Evolutionary conservation across 2,888 invertebrate genomes (phyloP).

Genomic region (Xestia c-nigrum): DNA sequence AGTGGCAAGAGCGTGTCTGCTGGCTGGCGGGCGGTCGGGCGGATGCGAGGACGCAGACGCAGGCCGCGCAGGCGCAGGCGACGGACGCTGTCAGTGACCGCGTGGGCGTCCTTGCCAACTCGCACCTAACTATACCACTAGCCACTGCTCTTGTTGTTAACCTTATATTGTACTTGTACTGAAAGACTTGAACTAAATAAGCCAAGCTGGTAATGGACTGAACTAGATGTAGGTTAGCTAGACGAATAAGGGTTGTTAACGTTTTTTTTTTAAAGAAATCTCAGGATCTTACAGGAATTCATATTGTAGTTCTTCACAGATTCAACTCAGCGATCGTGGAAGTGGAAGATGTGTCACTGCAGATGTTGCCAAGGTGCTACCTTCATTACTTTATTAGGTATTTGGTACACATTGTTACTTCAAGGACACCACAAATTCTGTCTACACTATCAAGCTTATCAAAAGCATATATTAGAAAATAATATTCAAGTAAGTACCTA

Average conservation of each 20-base stretch:
- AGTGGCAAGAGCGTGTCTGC: slow-evolving; percentile 32
- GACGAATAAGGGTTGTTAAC: neutral
- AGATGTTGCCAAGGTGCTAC: neutral
- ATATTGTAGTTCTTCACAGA: neutral
- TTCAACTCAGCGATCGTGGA: neutral
- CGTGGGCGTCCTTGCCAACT: slow-evolving; percentile 75
- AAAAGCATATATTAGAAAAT: slow-evolving; percentile 21
- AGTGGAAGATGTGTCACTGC: neutral
- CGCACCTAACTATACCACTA: slow-evolving; percentile 44
- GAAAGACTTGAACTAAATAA: slow-evolving; percentile 1
- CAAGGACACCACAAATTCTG: neutral
- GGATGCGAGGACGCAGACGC: slow-evolving; percentile 48
- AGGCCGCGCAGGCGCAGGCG: neutral
- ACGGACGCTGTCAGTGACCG: slow-evolving; percentile 80
- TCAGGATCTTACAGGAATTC: neutral
- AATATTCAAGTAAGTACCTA: neutral
- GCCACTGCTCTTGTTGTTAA: slow-evolving; percentile 21
- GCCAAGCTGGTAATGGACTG: neutral
- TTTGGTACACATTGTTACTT: neutral
- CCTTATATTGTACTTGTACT: slow-evolving; percentile 7
- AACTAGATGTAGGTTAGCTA: neutral
- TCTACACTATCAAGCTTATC: neutral
- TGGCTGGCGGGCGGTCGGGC: slow-evolving; percentile 36
- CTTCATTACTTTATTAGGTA: neutral
- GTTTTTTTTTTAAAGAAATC: neutral